Percentiles rank a stretch among this genome's conserved stretches.
Conservation (phyloP, 2,888 invertebrate genomes). For the Cephus rjabovi region DNA sequence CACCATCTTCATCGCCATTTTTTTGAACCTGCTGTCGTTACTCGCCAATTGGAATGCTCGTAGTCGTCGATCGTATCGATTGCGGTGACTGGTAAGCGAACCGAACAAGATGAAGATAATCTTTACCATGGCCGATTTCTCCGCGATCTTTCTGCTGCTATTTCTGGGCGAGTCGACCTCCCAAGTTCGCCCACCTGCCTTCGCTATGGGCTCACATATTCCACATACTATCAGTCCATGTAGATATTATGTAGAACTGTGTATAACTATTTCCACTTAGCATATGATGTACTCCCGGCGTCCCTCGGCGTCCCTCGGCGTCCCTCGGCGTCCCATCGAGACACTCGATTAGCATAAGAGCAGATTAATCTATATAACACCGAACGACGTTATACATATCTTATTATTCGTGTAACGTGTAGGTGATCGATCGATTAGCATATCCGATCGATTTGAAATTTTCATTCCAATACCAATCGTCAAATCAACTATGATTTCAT, state of each 20-base stretch:
- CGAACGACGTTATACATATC: not conserved
- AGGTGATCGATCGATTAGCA: conserved; percentile 19
- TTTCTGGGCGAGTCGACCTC: not conserved
- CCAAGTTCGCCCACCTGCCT: conserved; percentile 8
- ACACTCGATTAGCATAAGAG: conserved; percentile 36
- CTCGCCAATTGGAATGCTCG: too few species aligned
- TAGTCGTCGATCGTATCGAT: too few species aligned
- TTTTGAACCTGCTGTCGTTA: too few species aligned
- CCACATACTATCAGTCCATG: conserved; percentile 13
- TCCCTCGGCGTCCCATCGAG: too few species aligned
- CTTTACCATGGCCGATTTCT: too few species aligned
- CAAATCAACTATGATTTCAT: too few species aligned
- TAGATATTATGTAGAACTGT: conserved; percentile 18
- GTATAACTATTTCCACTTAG: conserved; percentile 21
- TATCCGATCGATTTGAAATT: conserved; percentile 16
- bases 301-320: too few species aligned
- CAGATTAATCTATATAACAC: conserved; percentile 37
- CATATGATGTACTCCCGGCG: conserved; percentile 3
- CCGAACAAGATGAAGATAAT: too few species aligned
- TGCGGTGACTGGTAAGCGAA: too few species aligned
- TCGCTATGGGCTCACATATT: conserved; percentile 18
- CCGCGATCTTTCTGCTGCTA: too few species aligned
- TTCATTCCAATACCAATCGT: not conserved
- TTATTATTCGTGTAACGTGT: conserved; percentile 18
- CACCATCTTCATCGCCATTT: too few species aligned